Evolutionary conservation across 2,113 vertebrate genomes (phyloP), one percentile per base, ranked within the genome.

Genomic region (Erythrocebus patas): DNA sequence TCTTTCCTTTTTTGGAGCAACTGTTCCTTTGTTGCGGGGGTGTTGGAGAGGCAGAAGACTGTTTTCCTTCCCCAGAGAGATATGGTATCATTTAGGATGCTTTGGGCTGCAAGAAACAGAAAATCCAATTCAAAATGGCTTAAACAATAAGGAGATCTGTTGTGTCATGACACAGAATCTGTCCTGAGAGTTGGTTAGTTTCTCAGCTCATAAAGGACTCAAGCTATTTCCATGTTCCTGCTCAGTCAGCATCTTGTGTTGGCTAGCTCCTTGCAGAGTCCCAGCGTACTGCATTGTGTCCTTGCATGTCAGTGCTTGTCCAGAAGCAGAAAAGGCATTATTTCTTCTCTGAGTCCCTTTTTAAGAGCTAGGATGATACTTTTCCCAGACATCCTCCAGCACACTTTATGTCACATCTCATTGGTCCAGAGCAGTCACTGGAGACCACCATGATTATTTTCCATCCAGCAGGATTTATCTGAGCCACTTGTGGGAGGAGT

Each of bases 111-210:
- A 80, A 89, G 64, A 95, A 85, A 95, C 16, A 95, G 81, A 97
- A 98, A 92, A 80, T 70, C 23, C 52, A 76, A 55, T 84, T 93
- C 79, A 64, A 57, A 98, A 72, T 92, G 70, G 57, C 76, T 96
- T 93, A 45, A 66, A 61, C 23, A 84, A n/a, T 76, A 75, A 93
- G 45, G 43, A 16, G 32, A 70, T 95, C 86, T 92, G 3, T 93
- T 89, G 43, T 79, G n/a, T 89, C 40, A 61, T 85, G 76, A 82
- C 13, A 89, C 17, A 91, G 22, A 48, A n/a, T 91, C 81, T 82
- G 23, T 73, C 20, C 27, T 78, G 32, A 73, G 73, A 59, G 50
- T 55, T 81, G 48, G 82, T 72, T 96, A 38, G 50, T 80, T 96
- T 90, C 85, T 82, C 22, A 13, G 14, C 50, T 93, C 50, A 20